A percentile compares a stretch with the other conserved stretches of the same genome.
phyloP scores from a whole-genome alignment of 2,888 invertebrate species.

The Cancer borealis region DNA sequence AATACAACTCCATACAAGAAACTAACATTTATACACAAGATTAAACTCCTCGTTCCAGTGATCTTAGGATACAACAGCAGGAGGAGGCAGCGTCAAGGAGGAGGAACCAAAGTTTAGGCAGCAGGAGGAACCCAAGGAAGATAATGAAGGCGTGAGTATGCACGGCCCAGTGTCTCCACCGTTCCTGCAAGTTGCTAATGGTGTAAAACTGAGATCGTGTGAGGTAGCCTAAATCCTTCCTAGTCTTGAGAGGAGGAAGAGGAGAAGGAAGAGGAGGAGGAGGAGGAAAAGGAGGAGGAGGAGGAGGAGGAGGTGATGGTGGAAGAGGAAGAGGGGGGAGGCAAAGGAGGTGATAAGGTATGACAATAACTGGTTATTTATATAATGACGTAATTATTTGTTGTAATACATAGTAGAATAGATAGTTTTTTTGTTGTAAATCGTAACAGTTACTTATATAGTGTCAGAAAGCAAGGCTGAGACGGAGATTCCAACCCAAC shows the following conservation, averaged over 20 bases:
- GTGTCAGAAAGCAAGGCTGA: neutral
- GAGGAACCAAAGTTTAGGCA: neutral
- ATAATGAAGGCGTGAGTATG: slow-evolving; percentile 56
- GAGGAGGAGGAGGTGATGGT: neutral
- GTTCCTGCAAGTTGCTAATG: slow-evolving; percentile 63
- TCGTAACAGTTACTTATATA: neutral
- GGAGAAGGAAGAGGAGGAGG: slow-evolving; percentile 39
- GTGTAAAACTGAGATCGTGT: slow-evolving; percentile 53
- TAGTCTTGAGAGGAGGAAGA: slow-evolving; percentile 17
- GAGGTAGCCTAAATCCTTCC: slow-evolving; percentile 52
- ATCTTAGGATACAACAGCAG: neutral
- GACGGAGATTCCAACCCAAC: neutral
- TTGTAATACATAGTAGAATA: neutral
- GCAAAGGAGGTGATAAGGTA: neutral
- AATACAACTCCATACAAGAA: too few species aligned
- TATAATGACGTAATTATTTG: neutral
- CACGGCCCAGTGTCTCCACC: slow-evolving; percentile 23
- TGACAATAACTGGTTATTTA: neutral
- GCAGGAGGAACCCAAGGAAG: neutral
- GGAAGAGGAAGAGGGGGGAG: neutral
- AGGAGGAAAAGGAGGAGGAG: slow-evolving; percentile 37
- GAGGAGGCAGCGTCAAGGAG: neutral
- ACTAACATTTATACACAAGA: neutral
- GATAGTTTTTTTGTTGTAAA: neutral
- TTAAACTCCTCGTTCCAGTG: neutral